Evolutionary conservation across 23 tunicate genomes (phyloP).

Genomic region (Botrylloides violaceus): DNA sequence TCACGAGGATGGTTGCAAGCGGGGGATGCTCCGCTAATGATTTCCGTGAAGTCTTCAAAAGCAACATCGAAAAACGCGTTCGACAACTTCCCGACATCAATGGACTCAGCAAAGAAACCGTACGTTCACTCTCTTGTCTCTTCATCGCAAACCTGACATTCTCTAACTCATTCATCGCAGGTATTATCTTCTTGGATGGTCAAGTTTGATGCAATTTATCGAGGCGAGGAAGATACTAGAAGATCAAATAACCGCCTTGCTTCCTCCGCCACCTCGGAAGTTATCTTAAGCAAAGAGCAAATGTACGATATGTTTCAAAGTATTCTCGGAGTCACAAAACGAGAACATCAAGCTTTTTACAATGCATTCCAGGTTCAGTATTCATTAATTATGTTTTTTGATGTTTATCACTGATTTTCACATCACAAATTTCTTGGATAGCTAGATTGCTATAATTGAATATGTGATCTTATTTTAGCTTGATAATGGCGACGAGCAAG

Average conservation of each 20-base stretch:
- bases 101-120: conserved; percentile 95
- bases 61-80: conserved; percentile 88
- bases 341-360: conserved; percentile 80
- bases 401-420: too few species aligned
- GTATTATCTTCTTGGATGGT: conserved; percentile 97
- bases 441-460: too few species aligned
- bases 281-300: conserved; percentile 95
- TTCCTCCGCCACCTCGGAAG: conserved; percentile 80
- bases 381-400: neutral
- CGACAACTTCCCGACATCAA: conserved; percentile 90
- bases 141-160: neutral
- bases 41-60: conserved; percentile 92
- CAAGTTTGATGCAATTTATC: conserved; percentile 95
- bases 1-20: conserved; percentile 81
- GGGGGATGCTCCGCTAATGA: conserved; percentile 96
- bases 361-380: conserved; percentile 78
- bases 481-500: conserved; percentile 96
- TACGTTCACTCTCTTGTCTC: conserved; percentile 14
- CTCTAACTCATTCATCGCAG: conserved; percentile 14
- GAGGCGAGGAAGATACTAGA: conserved; percentile 88
- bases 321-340: conserved; percentile 76
- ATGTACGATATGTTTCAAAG: conserved; percentile 97
- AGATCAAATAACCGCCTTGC: conserved; percentile 69
- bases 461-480: too few species aligned
- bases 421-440: too few species aligned